Evolutionary conservation across 1,140 invertebrate genomes (phyloP).

Genomic region (Pseudobourletiella spinata): DNA sequence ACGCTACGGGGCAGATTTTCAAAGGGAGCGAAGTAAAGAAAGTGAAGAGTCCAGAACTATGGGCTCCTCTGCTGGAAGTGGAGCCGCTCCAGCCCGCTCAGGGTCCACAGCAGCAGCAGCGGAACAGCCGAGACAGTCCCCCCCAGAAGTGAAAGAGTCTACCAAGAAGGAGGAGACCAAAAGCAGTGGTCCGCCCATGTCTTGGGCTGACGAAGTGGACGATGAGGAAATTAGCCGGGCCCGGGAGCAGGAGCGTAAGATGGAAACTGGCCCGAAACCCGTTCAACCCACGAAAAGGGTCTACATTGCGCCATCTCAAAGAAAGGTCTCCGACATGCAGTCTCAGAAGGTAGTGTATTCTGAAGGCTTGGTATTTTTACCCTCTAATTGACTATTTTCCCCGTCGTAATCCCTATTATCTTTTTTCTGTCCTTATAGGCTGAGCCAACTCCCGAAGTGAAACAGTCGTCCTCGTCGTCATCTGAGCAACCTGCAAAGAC

Average conservation of each 20-base stretch:
- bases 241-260: conserved; percentile 1
- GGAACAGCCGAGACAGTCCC: background rate
- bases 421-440: conserved; percentile 5
- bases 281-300: conserved; percentile 10
- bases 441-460: conserved; percentile 11
- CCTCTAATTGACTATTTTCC: too few relatives aligned
- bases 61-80: background rate
- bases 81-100: background rate
- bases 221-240: conserved; percentile 22
- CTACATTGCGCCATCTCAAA: conserved; percentile 19
- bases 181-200: conserved; percentile 1
- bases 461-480: conserved; percentile 3
- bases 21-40: conserved; percentile 16
- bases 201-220: conserved; percentile 34
- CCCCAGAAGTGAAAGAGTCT: conserved; percentile 1
- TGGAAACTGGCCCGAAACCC: background rate
- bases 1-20: conserved; percentile 5
- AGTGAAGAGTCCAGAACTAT: conserved; percentile 7
- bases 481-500: background rate
- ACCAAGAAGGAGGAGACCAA: conserved; percentile 2
- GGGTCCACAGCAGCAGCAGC: background rate
- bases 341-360: conserved; percentile 16
- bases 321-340: conserved; percentile 31
- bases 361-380: too few relatives aligned
- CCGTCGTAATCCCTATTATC: too few relatives aligned